Evolutionary conservation across 2,113 vertebrate genomes (phyloP).

Genomic region (Alaudala cheleensis): DNA sequence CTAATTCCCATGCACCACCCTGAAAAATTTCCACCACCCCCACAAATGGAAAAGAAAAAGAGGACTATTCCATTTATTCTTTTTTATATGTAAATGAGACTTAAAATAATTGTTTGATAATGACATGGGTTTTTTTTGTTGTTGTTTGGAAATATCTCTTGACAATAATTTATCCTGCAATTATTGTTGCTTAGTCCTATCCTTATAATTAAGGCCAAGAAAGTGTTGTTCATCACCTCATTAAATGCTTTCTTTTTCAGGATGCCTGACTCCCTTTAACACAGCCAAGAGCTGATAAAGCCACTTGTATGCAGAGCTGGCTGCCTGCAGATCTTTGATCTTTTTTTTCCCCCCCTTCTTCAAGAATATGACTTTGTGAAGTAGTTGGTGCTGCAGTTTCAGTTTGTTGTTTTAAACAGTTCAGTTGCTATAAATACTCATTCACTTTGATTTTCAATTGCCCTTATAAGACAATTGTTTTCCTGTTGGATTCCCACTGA

Average conservation of each 20-base stretch:
- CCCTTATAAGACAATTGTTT: conserved; percentile 64
- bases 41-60: conserved; percentile 56
- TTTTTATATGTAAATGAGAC: conserved; percentile 75
- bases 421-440: conserved; percentile 69
- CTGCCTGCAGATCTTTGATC: conserved; percentile 73
- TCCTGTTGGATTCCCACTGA: conserved; percentile 55
- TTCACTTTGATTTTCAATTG: conserved; percentile 71
- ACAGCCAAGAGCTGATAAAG: conserved; percentile 70
- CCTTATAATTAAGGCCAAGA: conserved; percentile 73
- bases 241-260: conserved; percentile 71
- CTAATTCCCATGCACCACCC: conserved; percentile 68
- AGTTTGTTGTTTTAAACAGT: conserved; percentile 73
- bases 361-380: conserved; percentile 70
- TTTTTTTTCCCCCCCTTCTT: conserved; percentile 26
- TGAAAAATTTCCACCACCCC: conserved; percentile 67
- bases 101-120: conserved; percentile 77
- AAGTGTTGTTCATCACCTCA: conserved; percentile 72
- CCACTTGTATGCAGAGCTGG: conserved; percentile 65
- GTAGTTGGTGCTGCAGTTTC: conserved; percentile 68
- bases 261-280: conserved; percentile 63
- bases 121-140: conserved; percentile 62
- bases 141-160: conserved; percentile 72
- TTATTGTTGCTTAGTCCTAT: conserved; percentile 71
- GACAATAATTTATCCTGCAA: conserved; percentile 75
- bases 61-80: conserved; percentile 66